A percentile compares a stretch with the other conserved stretches of the same genome.
Evolutionary conservation across 2,888 invertebrate genomes (phyloP).

Genomic region (Orthosia gothica): DNA sequence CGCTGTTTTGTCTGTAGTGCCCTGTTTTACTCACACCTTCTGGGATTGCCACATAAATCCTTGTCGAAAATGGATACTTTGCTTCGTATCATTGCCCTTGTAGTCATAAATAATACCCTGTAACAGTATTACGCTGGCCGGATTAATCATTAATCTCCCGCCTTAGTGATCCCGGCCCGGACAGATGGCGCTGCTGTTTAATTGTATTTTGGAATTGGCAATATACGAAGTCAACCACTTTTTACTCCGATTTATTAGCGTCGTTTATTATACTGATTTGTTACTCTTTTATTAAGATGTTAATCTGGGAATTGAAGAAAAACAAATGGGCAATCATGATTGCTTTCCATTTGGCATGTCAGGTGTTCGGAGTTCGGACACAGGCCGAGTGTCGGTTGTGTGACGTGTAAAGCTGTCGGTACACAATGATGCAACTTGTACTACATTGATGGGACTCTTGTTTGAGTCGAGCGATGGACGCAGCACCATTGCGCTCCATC

Average conservation of each 20-base stretch:
- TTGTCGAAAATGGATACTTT: constrained; percentile 78
- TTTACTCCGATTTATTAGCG: constrained; percentile 62
- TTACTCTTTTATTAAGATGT: constrained; percentile 53
- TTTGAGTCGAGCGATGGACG: constrained; percentile 28
- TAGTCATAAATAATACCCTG: constrained; percentile 74
- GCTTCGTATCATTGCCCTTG: constrained; percentile 73
- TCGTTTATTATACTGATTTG: constrained; percentile 49
- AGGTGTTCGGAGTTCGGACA: constrained; percentile 9
- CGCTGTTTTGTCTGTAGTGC: constrained; percentile 77
- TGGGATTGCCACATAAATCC: constrained; percentile 84
- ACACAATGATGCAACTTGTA: constrained; percentile 21
- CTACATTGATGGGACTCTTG: constrained; percentile 30
- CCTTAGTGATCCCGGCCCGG: constrained; percentile 59
- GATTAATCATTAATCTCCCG: constrained; percentile 69
- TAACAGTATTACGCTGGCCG: constrained; percentile 63
- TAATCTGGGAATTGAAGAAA: constrained; percentile 41
- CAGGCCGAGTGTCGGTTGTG: not conserved
- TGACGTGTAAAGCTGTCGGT: constrained; percentile 13
- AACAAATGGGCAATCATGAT: constrained; percentile 38
- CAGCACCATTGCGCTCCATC: constrained; percentile 34
- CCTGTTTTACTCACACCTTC: constrained; percentile 75
- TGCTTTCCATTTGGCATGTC: constrained; percentile 16
- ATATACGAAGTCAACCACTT: constrained; percentile 60
- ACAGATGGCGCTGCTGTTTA: constrained; percentile 65
- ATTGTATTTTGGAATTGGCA: constrained; percentile 66